These are phyloP conservation scores for Nebria brevicollis DNA, from an alignment of 2,888 invertebrate genomes.

Conservation along the genomic window DNA sequence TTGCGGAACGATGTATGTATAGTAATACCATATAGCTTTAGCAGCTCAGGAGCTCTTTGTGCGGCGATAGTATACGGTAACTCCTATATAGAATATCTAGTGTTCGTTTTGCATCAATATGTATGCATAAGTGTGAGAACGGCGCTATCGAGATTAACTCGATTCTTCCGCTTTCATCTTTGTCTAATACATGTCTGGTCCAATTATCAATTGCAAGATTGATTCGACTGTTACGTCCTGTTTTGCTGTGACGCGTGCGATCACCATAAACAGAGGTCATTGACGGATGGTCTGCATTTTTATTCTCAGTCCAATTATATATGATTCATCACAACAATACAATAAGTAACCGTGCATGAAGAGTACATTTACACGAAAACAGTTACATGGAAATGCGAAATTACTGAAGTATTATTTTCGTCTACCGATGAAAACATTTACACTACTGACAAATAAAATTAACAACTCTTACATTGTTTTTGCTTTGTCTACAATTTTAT, in stretches of 20 bases:
- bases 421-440: no score
- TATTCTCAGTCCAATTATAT: not conserved
- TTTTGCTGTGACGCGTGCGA: conserved; percentile 1
- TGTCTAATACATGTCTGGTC: not conserved
- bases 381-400: no score
- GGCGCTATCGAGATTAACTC: conserved; percentile 1
- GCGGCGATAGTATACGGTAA: not conserved
- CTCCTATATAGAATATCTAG: not conserved
- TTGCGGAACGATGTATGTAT: not conserved
- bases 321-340: no score
- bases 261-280: not conserved
- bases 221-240: not conserved
- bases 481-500: no score
- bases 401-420: no score
- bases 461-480: no score
- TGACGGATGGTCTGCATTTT: not conserved
- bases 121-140: not conserved
- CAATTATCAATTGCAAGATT: not conserved
- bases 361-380: no score
- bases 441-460: no score
- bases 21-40: not conserved
- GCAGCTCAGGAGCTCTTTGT: not conserved
- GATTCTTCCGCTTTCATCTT: not conserved
- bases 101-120: not conserved
- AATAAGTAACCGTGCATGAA: no score